Conservation (phyloP, 2,888 invertebrate species). For the Anticlea derivata region DNA sequence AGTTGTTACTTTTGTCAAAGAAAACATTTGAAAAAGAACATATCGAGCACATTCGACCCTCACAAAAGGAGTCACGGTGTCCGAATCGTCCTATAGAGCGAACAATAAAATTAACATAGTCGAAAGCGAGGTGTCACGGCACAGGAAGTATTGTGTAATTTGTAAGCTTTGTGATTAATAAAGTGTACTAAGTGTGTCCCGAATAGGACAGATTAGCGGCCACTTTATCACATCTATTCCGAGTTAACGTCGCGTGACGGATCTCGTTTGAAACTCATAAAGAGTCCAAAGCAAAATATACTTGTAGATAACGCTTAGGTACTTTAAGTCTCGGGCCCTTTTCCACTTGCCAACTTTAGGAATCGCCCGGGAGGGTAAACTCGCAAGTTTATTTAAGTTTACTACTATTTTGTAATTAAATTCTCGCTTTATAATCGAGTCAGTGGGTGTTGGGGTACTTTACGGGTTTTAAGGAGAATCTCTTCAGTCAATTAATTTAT, state of each 20-base stretch:
- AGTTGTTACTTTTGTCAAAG: conserved; percentile 37
- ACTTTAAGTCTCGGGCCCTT: conserved; percentile 78
- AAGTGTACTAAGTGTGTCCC: conserved; percentile 83
- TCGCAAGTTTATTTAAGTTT: conserved; percentile 73
- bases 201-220: conserved; percentile 83
- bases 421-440: conserved; percentile 73
- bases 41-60: conserved; percentile 61
- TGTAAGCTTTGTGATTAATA: conserved; percentile 84
- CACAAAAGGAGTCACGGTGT: conserved; percentile 67
- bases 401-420: conserved; percentile 77
- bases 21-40: conserved; percentile 52
- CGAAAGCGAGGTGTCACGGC: conserved; percentile 74
- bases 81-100: conserved; percentile 72
- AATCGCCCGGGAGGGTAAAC: conserved; percentile 64
- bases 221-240: conserved; percentile 83
- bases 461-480: conserved; percentile 53
- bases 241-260: conserved; percentile 83
- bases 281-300: conserved; percentile 83
- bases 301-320: conserved; percentile 76
- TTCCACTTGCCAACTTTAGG: conserved; percentile 76
- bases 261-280: conserved; percentile 84
- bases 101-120: conserved; percentile 82
- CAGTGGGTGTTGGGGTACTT: conserved; percentile 50
- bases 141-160: conserved; percentile 82
- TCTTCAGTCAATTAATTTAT: conserved; percentile 40